phyloP scores from a whole-genome alignment of 2,888 invertebrate species.

The Eucera pruinosa region DNA sequence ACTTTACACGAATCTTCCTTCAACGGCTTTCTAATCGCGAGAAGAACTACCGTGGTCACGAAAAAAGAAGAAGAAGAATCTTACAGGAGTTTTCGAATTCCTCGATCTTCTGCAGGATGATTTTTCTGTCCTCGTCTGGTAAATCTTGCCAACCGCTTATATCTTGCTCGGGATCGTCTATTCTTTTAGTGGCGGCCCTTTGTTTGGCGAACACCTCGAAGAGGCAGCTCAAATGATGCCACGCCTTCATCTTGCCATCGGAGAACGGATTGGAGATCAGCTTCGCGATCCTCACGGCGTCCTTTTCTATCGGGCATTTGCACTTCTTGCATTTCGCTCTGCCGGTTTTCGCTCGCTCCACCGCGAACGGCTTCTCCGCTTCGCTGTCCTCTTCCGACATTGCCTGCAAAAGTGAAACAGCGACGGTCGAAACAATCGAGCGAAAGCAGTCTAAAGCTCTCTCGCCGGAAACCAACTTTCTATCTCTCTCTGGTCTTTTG shows the following conservation, averaged over 20 bases:
- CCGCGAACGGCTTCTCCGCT: conserved; percentile 87
- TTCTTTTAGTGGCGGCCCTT: conserved; percentile 91
- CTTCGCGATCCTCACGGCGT: conserved; percentile 91
- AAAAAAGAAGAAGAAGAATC: neutral
- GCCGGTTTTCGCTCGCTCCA: conserved; percentile 92
- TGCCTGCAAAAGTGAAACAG: conserved; percentile 15
- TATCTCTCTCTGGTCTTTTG: too few species aligned
- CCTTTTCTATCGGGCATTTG: conserved; percentile 91
- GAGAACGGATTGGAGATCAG: conserved; percentile 91
- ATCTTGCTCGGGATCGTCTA: conserved; percentile 91
- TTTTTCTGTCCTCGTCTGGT: conserved; percentile 88
- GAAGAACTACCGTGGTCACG: too few species aligned
- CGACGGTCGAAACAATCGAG: neutral
- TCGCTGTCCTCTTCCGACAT: conserved; percentile 82
- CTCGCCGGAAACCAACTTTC: neutral
- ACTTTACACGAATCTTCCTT: too few species aligned
- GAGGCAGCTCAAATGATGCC: conserved; percentile 92
- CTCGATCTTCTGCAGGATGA: conserved; percentile 87
- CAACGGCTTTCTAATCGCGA: too few species aligned
- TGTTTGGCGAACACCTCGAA: conserved; percentile 92
- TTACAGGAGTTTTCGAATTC: conserved; percentile 86
- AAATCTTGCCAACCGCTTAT: conserved; percentile 91
- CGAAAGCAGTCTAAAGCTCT: neutral
- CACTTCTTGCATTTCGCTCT: conserved; percentile 94
- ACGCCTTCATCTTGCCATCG: conserved; percentile 92